Percentiles rank a stretch among this genome's conserved stretches.
These are phyloP conservation scores for Lucilia sericata DNA, from an alignment of 1,140 invertebrate species.

Conservation along the genomic window DNA sequence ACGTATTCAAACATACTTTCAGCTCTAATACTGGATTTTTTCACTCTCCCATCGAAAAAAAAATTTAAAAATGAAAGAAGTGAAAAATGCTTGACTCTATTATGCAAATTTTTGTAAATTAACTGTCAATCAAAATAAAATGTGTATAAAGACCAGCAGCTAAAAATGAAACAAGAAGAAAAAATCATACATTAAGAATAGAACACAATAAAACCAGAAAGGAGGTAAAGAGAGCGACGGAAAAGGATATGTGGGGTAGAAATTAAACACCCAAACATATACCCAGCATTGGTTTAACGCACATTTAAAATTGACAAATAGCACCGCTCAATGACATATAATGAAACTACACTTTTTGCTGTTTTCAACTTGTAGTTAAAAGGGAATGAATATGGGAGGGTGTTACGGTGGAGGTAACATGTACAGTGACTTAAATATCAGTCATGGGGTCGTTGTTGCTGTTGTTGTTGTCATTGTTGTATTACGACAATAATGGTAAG, in stretches of 20 bases:
- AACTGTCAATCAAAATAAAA: conserved; percentile 41
- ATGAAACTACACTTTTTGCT: not conserved
- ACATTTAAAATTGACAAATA: conserved; percentile 21
- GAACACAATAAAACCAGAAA: not conserved
- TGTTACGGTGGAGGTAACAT: too few species aligned
- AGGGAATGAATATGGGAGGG: too few species aligned
- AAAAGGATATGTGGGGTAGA: not conserved
- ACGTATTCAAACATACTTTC: not conserved
- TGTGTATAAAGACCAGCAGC: conserved; percentile 28
- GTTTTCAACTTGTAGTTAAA: not conserved
- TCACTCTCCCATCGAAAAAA: not conserved
- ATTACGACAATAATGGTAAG: not conserved
- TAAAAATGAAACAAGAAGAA: not conserved
- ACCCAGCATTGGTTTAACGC: not conserved
- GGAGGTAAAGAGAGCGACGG: not conserved
- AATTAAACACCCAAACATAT: not conserved
- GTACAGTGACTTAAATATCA: too few species aligned
- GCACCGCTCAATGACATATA: not conserved
- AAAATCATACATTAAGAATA: not conserved
- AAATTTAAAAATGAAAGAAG: not conserved
- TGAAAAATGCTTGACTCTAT: conserved; percentile 39
- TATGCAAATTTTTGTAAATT: conserved; percentile 44
- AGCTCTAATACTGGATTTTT: not conserved
- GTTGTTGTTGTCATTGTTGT: not conserved
- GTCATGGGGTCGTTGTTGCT: not conserved